These are phyloP conservation scores for Notospermus geniculatus DNA, from an alignment of 1,140 invertebrate species.

Conservation along the genomic window DNA sequence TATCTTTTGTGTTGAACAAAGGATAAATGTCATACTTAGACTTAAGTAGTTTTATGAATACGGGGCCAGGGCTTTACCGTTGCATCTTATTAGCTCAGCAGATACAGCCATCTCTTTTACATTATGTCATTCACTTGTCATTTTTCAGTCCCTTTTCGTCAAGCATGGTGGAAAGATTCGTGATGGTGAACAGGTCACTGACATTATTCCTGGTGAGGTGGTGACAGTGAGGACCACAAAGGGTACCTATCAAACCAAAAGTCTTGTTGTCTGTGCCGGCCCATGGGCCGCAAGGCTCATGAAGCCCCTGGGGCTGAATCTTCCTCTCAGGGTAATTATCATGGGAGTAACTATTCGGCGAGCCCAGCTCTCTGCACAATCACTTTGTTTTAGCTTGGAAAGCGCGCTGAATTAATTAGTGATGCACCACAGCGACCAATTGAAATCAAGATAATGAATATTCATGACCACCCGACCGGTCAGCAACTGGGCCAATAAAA, in stretches of 20 bases:
- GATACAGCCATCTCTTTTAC: background rate
- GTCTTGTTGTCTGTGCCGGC: conserved; percentile 40
- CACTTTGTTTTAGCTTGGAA: too few relatives aligned
- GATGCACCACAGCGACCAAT: too few relatives aligned
- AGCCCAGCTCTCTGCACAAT: too few relatives aligned
- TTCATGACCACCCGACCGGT: too few relatives aligned
- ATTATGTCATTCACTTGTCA: conserved; percentile 6
- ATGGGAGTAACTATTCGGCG: too few relatives aligned
- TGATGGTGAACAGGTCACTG: conserved; percentile 34
- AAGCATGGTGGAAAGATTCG: conserved; percentile 40
- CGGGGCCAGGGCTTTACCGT: too few relatives aligned
- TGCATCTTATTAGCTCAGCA: background rate
- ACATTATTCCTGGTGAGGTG: conserved; percentile 33
- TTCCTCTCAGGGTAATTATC: conserved; percentile 40
- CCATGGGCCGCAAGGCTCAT: conserved; percentile 43
- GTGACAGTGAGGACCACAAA: conserved; percentile 37
- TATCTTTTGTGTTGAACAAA: too few relatives aligned
- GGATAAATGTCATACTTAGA: too few relatives aligned
- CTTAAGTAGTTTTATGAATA: too few relatives aligned
- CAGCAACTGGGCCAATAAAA: too few relatives aligned
- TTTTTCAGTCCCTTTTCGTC: conserved; percentile 33
- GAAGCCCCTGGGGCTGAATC: conserved; percentile 30
- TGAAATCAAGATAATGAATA: too few relatives aligned
- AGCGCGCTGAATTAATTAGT: too few relatives aligned
- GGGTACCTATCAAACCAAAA: conserved; percentile 27